phyloP scores from a whole-genome alignment of 2,888 invertebrate genomes.

The Heliothis peltigera region DNA sequence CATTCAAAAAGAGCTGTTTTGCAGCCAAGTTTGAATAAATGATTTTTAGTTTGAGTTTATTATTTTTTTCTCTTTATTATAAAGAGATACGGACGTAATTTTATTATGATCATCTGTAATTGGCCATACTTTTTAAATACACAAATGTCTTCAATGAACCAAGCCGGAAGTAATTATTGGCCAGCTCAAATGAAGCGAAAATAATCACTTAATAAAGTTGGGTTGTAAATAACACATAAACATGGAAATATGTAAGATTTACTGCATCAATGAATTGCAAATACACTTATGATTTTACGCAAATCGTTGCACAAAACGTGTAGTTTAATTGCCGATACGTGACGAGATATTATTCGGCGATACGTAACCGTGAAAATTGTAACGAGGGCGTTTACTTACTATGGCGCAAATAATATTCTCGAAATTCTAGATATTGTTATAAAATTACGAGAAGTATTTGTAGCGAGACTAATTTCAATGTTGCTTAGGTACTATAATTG shows the following conservation, averaged over 20 bases:
- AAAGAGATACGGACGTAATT: too few species aligned
- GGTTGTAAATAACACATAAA: background rate
- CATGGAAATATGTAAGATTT: background rate
- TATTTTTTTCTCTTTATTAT: too few species aligned
- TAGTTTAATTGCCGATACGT: constrained; percentile 25
- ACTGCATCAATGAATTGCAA: background rate
- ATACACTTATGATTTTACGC: constrained; percentile 19
- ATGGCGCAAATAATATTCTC: background rate
- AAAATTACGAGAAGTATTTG: background rate
- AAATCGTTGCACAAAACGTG: constrained; percentile 18
- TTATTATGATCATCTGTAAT: too few species aligned
- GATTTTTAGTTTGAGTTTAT: too few species aligned
- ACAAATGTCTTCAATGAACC: too few species aligned
- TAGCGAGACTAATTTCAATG: too few species aligned
- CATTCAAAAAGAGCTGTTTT: too few species aligned
- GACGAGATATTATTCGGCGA: constrained; percentile 17
- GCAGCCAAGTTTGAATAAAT: too few species aligned
- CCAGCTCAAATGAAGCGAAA: constrained; percentile 15
- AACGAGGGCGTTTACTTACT: constrained; percentile 3
- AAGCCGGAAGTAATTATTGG: background rate
- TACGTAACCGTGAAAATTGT: constrained; percentile 24
- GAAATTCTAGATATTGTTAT: background rate
- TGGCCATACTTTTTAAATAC: too few species aligned
- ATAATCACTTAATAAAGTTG: constrained; percentile 3
- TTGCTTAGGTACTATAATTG: too few species aligned